Evolutionary conservation across 2,888 invertebrate genomes (phyloP), one percentile per base, ranked within the genome.

Genomic region (Deilephila porcellus): DNA sequence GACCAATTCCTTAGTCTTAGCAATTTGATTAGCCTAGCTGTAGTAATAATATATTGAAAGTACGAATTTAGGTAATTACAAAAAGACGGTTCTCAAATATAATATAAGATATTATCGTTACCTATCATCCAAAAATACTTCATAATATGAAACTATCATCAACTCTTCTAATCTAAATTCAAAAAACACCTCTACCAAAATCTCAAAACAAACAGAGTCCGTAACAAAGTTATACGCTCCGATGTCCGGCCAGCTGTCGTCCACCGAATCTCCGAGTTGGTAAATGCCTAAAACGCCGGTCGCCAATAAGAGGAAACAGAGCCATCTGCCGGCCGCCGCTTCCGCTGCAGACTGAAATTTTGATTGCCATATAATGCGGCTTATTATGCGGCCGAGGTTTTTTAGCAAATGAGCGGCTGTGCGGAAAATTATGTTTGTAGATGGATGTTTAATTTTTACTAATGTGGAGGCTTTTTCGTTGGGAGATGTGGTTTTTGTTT

Each of bases 221-320:
- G 63, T 14, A n/a, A 45, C 25, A 67, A 67, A 67, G 67, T 67
- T 67, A 45, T 25, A 52, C 67, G 20, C 60, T 53, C 70, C 67
- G 52, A 20, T 67, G 67, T 67, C 67, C 67, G 67, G 52, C 45
- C 67, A 67, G 67, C 67, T 67, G 67, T 67, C 25, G 52, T 17
- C 52, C 63, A 34, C 63, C 34, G 52, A 52, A 25, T 52, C 67
- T 67, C 67, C 8, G 72, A 63, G 67, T 83, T 82, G 56, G 86
- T 81, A 74, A 75, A 80, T 81, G 80, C 83, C 82, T 85, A 86
- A 88, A 88, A 85, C 86, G 81, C 86, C 84, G 90, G 90, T 91
- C 85, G 92, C 90, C 90, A 93, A 93, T 92, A 92, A 93, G 92
- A 93, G 92, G 90, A 93, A 87, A 85, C 84, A 81, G 85, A 88